Percentiles rank a stretch among this genome's conserved stretches.
Conservation (phyloP, 2,113 vertebrate genomes). For the Archilochus colubris region DNA sequence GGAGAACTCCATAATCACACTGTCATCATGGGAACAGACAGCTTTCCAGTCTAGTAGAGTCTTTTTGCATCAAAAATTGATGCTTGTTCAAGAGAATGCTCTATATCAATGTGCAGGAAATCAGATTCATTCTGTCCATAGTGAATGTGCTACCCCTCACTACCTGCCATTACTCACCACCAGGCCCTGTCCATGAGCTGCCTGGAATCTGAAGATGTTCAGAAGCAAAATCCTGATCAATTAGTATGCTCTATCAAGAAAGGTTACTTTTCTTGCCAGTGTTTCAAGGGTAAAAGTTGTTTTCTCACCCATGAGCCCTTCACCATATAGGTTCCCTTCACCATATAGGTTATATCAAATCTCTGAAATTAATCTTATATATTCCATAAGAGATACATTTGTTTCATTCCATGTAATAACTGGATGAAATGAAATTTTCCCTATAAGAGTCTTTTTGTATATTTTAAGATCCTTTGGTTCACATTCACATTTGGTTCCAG, state of each 20-base stretch:
- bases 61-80: not conserved
- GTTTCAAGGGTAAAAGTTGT: not conserved
- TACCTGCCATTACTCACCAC: not conserved
- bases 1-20: not conserved
- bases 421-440: not conserved
- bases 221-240: not conserved
- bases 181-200: not conserved
- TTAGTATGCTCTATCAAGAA: not conserved
- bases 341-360: not conserved
- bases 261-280: not conserved
- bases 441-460: not conserved
- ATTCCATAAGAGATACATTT: not conserved
- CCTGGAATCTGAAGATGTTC: not conserved
- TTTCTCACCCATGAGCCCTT: conserved; percentile 7
- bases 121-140: not conserved
- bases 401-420: not conserved
- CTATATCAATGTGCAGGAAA: not conserved
- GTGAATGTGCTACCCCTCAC: not conserved
- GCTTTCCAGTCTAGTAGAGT: not conserved
- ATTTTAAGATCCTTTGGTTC: not conserved
- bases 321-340: not conserved
- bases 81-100: not conserved
- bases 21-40: not conserved
- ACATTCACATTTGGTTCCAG: not conserved
- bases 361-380: not conserved